Evolutionary conservation across 2,113 vertebrate species (phyloP).

Genomic region (Vicugna pacos): DNA sequence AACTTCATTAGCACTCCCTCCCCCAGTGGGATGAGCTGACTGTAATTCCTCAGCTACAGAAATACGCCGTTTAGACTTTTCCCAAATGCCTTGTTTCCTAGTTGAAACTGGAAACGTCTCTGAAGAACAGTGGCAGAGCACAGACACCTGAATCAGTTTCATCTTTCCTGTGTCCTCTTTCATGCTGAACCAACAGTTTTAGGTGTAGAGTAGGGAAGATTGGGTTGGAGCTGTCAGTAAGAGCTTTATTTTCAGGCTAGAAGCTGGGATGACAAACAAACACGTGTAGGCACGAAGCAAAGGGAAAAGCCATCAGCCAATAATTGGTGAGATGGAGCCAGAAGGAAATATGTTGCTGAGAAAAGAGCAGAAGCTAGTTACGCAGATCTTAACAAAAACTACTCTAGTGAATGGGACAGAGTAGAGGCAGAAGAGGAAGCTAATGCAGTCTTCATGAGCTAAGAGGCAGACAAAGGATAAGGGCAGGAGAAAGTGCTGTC

Average conservation of each 20-base stretch:
- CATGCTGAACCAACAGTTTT: background rate
- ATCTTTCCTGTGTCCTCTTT: background rate
- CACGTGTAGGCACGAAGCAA: background rate
- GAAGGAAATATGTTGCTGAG: background rate
- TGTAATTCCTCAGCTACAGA: background rate
- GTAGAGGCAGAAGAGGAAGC: background rate
- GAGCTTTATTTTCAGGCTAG: background rate
- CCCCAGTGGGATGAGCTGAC: background rate
- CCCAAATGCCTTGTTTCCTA: slow-evolving; percentile 6
- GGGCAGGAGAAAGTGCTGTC: background rate
- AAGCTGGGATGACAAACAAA: background rate
- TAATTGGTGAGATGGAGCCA: background rate
- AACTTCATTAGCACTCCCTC: background rate
- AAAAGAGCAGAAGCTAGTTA: background rate
- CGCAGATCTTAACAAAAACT: background rate
- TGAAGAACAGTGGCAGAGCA: background rate
- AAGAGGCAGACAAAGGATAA: background rate
- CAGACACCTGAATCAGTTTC: background rate
- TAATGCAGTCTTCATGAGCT: background rate
- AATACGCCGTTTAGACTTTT: slow-evolving; percentile 2
- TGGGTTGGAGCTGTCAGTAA: background rate
- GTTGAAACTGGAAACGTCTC: background rate
- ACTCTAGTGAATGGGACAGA: background rate
- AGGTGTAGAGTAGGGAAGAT: background rate
- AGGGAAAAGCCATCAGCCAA: background rate